These are phyloP conservation scores for Clarias gariepinus DNA, from an alignment of 2,113 vertebrate genomes.

Conservation along the genomic window DNA sequence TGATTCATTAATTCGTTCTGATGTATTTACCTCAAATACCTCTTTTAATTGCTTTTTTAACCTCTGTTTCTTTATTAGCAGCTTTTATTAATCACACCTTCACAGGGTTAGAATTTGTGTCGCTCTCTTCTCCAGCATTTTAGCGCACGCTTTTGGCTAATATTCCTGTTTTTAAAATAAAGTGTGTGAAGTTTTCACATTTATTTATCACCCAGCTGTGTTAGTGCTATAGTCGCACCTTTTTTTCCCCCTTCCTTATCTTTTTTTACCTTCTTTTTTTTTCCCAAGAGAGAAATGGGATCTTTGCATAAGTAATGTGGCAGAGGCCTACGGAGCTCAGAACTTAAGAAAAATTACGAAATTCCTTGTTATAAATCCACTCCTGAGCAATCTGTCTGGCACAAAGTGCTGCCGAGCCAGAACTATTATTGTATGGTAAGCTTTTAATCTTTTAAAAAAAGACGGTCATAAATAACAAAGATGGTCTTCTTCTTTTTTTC, in stretches of 20 bases:
- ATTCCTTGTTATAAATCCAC: conserved; percentile 72
- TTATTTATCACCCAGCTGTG: conserved; percentile 64
- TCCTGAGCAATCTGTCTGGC: conserved; percentile 73
- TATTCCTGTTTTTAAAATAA: conserved; percentile 59
- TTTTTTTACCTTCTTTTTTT: conserved; percentile 70
- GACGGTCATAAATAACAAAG: conserved; percentile 51
- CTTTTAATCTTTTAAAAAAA: conserved; percentile 73
- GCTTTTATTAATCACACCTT: conserved; percentile 58
- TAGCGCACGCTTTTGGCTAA: conserved; percentile 55
- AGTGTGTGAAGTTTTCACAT: conserved; percentile 53
- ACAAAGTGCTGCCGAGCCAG: conserved; percentile 73
- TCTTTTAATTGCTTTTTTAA: not conserved
- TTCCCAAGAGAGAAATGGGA: conserved; percentile 71
- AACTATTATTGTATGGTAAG: conserved; percentile 74
- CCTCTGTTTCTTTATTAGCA: conserved; percentile 44
- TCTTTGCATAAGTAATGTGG: conserved; percentile 75
- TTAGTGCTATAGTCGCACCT: conserved; percentile 64
- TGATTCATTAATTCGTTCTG: not conserved
- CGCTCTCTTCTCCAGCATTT: conserved; percentile 52
- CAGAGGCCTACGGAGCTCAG: conserved; percentile 65
- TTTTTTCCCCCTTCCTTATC: conserved; percentile 21
- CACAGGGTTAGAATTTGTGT: conserved; percentile 63
- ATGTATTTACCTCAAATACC: not conserved
- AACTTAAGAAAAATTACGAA: conserved; percentile 76
- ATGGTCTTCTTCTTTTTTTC: conserved; percentile 44